Evolutionary conservation across 64 coral and sea anemone genomes (phyloP), one percentile per base, ranked within the genome.

Genomic region (Cladopsammia gracilis): DNA sequence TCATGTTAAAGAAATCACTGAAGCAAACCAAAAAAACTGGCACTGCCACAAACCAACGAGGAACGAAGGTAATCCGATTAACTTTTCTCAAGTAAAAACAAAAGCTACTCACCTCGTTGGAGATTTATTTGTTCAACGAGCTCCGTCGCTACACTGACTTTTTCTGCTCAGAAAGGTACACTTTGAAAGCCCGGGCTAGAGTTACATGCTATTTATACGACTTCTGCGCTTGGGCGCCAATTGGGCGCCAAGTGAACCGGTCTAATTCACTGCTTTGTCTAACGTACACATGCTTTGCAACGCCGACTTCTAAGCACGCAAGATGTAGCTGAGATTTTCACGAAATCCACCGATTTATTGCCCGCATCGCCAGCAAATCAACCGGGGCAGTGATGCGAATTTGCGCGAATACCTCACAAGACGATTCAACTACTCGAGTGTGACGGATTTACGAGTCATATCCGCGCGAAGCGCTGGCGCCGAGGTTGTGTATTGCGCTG

Each of bases 131-230:
- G 89, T 91, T 79, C 87, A 84, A 81, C 80, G 88, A 88, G 88
- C 92, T 89, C 77, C 87, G 68, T 65, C 60, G 59, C 66, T 44
- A 34, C 61, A 88, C 47, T 65, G 88, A 81, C 82, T 89, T 89
- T 88, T 94, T 94, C 88, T 89, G 71, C 68, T 73, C 82, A 75
- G 58, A 86, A 94, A 80, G 81, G 87, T 94, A 83, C 86, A 62
- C 56, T 94, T 94, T 97, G 88, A 93, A 92, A 79, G 88, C 59
- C 67, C 46, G 85, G 89, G 82, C 88, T 98, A 88, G 89, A 87
- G 92, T 98, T 98, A 98, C 96, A 98, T 65, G 74, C 96, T 98
- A 98, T 98, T 98, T 98, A 98, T 98, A 98, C 69, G 92, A 93
- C 94, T 98, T 93, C 73, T 86, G 85, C 86, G 96, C 86, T 98